Conservation (phyloP, 2,888 invertebrate species). For the Cephus pulcher region DNA sequence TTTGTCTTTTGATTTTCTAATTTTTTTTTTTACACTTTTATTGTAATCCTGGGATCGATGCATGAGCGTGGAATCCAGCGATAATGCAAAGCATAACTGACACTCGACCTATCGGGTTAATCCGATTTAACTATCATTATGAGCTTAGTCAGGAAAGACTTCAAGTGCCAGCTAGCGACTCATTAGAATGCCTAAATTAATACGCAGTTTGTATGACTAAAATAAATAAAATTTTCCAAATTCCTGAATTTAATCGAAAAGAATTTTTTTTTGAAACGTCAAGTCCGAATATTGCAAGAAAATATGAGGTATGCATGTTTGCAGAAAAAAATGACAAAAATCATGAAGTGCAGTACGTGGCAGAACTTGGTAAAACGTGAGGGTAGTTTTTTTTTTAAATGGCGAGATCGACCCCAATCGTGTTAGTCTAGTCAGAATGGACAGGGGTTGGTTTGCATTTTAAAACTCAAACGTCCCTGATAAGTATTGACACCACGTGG, state of each 20-base stretch:
- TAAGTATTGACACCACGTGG: conserved; percentile 10
- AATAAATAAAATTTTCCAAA: background rate
- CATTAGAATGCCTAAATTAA: conserved; percentile 52
- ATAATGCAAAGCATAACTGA: conserved; percentile 52
- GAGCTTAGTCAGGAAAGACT: conserved; percentile 55
- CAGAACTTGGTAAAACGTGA: background rate
- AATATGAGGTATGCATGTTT: background rate
- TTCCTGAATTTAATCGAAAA: background rate
- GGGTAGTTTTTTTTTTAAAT: conserved; percentile 39
- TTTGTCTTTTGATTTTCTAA: too few species aligned
- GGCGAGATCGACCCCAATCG: conserved; percentile 55
- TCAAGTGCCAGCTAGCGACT: conserved; percentile 56
- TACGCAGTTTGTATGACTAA: conserved; percentile 2
- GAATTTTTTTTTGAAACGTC: background rate
- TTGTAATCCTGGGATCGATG: conserved; percentile 40
- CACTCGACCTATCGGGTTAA: conserved; percentile 58
- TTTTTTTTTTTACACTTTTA: too few species aligned
- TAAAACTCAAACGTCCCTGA: conserved; percentile 30
- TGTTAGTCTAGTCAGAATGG: conserved; percentile 56
- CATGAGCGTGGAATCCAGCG: conserved; percentile 35
- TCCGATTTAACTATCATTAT: conserved; percentile 60
- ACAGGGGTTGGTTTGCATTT: conserved; percentile 56
- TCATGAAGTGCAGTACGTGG: conserved; percentile 13
- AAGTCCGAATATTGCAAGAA: background rate
- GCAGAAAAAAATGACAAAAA: conserved; percentile 24